These are phyloP conservation scores for Nephrocerus scutellatus DNA, from an alignment of 2,888 invertebrate species.

Conservation along the genomic window DNA sequence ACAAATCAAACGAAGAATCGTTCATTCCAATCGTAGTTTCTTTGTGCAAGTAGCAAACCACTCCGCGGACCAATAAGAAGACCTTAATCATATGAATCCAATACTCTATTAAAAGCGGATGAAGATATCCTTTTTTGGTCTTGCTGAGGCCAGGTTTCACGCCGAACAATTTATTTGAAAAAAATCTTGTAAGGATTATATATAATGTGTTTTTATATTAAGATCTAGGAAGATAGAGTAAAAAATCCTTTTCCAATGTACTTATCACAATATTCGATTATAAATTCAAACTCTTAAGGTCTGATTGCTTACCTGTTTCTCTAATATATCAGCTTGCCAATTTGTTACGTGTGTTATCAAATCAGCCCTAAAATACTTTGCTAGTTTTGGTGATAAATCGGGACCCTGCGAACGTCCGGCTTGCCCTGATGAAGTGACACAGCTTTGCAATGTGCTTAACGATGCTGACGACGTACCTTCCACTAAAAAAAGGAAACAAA, in stretches of 20 bases:
- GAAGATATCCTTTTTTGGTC: too few species aligned
- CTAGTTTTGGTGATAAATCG: constrained; percentile 76
- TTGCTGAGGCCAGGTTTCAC: neutral
- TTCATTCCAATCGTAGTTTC: too few species aligned
- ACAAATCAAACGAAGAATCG: too few species aligned
- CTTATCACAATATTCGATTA: too few species aligned
- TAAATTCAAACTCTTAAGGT: too few species aligned
- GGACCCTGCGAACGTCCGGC: constrained; percentile 63
- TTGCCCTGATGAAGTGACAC: constrained; percentile 47
- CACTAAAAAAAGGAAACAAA: constrained; percentile 29
- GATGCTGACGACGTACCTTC: constrained; percentile 45
- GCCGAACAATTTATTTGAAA: neutral
- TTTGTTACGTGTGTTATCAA: constrained; percentile 85
- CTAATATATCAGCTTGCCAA: constrained; percentile 89
- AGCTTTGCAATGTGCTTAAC: constrained; percentile 58
- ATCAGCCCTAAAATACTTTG: constrained; percentile 86
- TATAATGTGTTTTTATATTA: neutral
- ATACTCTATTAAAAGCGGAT: too few species aligned
- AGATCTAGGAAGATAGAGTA: neutral
- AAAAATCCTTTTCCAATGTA: too few species aligned
- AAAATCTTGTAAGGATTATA: neutral
- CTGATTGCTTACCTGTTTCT: constrained; percentile 82
- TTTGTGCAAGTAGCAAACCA: too few species aligned
- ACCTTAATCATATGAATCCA: too few species aligned
- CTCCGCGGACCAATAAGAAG: too few species aligned